These are phyloP conservation scores for Drosophila nr. perissopoda DNA, from an alignment of 2,888 invertebrate species.

Conservation along the genomic window DNA sequence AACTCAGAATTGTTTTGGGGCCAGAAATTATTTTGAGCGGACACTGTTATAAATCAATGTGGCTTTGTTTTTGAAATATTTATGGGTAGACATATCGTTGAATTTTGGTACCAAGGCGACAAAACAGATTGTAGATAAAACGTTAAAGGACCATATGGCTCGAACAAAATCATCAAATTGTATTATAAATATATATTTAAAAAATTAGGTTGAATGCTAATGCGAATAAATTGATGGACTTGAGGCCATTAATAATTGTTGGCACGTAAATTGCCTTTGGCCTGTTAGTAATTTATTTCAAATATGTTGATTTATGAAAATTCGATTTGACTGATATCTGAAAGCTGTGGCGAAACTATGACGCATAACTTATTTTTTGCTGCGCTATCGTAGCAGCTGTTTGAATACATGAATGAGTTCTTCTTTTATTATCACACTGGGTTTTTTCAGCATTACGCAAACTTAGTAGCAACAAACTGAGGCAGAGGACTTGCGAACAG, in stretches of 20 bases:
- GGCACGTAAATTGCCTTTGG: slow-evolving; percentile 10
- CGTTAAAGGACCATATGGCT: background rate
- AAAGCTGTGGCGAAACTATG: slow-evolving; percentile 4
- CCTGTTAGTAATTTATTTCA: slow-evolving; percentile 10
- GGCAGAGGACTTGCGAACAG: background rate
- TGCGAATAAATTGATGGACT: slow-evolving; percentile 14
- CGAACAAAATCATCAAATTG: slow-evolving; percentile 2
- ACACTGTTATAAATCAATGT: slow-evolving; percentile 17
- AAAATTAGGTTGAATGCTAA: slow-evolving; percentile 19
- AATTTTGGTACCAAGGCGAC: background rate
- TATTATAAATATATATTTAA: slow-evolving; percentile 5
- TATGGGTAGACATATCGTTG: slow-evolving; percentile 4
- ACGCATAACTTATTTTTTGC: slow-evolving; percentile 12
- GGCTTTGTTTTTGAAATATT: slow-evolving; percentile 1
- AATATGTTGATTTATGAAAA: slow-evolving; percentile 28
- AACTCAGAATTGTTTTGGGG: background rate
- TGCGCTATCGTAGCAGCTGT: slow-evolving; percentile 29
- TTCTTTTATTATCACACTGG: slow-evolving; percentile 37
- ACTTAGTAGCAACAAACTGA: slow-evolving; percentile 18
- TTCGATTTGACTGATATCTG: slow-evolving; percentile 19
- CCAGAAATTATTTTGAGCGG: slow-evolving; percentile 6
- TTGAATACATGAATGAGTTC: slow-evolving; percentile 49
- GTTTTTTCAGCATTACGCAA: slow-evolving; percentile 35
- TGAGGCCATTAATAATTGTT: background rate
- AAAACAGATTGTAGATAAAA: slow-evolving; percentile 1